Evolutionary conservation across 2,797 vertebrate species (phyloP), one percentile per base, ranked within the genome.

Genomic region (Bufotes viridis): DNA sequence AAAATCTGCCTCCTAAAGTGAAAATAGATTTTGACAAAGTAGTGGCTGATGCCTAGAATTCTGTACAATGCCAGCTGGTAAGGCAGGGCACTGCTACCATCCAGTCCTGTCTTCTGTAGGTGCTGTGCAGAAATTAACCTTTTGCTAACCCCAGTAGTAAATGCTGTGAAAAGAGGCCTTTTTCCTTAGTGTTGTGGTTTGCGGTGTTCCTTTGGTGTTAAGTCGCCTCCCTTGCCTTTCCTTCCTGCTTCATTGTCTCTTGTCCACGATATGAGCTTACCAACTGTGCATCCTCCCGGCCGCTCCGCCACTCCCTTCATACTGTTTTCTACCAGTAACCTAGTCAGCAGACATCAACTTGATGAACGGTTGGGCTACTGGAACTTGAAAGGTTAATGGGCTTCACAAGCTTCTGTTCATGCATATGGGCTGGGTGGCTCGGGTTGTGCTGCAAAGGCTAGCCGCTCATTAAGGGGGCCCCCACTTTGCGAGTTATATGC

Each of bases 281-380:
- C 87, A 88, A 84, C 87, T 85, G 87, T 85, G 76, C 87, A 84
- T 84, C 87, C 87, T 88, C 81, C 87, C 87, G 84, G 87, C 81
- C 80, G 81, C 29, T 24, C 20, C 3, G n/a, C 60, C 72, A 22
- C 51, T 63, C 29, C 72, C 42, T 61, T 79, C n/a, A 87, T 49
- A 75, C 29, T 63, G 53, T 10, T 34, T 80, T 13, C 11, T 42
- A 42, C 42, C 42, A 42, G 42, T 42, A 42, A 42, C 42, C 42
- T 42, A 42, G 42, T 42, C 42, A 42, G 72, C 72, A 51, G 42
- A 75, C 72, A 75, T 75, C 22, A 75, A 75, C 42, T n/a, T 7
- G 18, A 13, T 49, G 34, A 18, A 9, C 3, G 1, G 17, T 22
- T 7, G 70, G 12, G 34, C 11, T 75, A 3, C 42, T 51, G 49